Conservation (phyloP, 2,888 invertebrate species). For the Hirtodrosophila duncani region DNA sequence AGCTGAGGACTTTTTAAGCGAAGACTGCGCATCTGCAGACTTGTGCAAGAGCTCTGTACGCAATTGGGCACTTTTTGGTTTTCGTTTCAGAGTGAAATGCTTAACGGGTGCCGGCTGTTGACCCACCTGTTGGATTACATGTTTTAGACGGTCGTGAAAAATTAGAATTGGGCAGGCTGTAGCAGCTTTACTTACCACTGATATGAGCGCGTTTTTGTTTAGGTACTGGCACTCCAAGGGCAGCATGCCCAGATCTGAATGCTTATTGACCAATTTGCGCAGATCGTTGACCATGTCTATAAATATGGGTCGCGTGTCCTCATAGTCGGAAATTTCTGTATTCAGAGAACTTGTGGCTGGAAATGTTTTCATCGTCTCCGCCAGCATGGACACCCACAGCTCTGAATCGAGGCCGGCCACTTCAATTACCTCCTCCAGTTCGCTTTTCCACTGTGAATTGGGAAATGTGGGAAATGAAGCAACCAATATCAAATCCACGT, state of each 20-base stretch:
- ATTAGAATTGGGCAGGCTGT: background rate
- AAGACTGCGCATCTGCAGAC: constrained; percentile 92
- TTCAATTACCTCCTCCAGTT: constrained; percentile 95
- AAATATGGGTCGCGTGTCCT: constrained; percentile 93
- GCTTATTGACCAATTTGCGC: constrained; percentile 88
- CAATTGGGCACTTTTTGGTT: constrained; percentile 95
- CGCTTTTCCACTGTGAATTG: constrained; percentile 91
- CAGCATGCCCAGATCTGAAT: constrained; percentile 90
- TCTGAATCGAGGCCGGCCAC: constrained; percentile 95
- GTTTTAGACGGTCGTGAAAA: background rate
- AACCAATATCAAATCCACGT: too few relatives aligned
- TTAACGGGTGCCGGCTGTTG: constrained; percentile 90
- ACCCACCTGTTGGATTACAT: constrained; percentile 81
- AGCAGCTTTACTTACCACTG: constrained; percentile 83
- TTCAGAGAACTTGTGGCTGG: constrained; percentile 93
- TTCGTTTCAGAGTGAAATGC: constrained; percentile 94
- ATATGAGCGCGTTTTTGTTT: constrained; percentile 93
- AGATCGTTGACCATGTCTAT: constrained; percentile 93
- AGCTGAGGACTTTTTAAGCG: constrained; percentile 91
- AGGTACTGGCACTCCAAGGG: constrained; percentile 97
- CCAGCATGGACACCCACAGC: constrained; percentile 98
- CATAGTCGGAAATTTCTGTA: constrained; percentile 91
- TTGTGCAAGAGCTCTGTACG: constrained; percentile 94
- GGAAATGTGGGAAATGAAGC: too few relatives aligned
- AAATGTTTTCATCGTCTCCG: constrained; percentile 95